Base-by-base conservation (phyloP, 2,888 invertebrate genomes). In the Cylindroiulus punctatus region DNA sequence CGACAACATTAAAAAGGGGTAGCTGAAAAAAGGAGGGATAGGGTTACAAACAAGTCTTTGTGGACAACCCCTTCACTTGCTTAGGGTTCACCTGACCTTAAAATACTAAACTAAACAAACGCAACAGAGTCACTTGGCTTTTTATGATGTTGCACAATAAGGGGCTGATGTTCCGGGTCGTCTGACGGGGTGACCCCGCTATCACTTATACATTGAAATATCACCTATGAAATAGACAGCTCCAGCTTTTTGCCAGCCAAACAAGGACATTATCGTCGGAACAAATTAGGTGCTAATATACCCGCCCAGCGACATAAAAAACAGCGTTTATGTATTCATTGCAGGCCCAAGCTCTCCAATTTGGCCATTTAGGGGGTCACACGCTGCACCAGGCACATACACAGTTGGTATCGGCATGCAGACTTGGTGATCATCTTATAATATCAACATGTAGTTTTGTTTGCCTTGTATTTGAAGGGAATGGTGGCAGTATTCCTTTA, bases 51-150 rank as follows among this genome's bases (percentile, higher is more conserved):
- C 76, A 65, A 85, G 65, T 57, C 84, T 84, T 84, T 84, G 57
- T 47, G 36, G 57, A 84, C 84, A 84, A 84, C 84, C 84, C 84
- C 84, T 84, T 84, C 84, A 84, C 84, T 83, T 83, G 83, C 32
- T 76, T 44, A 82, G 81, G 44, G 86, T 86, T 42, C 81, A 82
- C 86, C 82, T 86, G 81, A 86, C 82, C 82, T 81, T 42, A 40
- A 81, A 85, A 65, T 85, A 81, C 76, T 85, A 85, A 85, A 85
- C 85, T 85, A 85, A 85, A 85, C 85, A 85, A 85, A 85, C 44
- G 85, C 65, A 42, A 82, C 81, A 86, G 82, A 86, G 86, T 86
- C 86, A 86, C 86, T 86, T 86, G 86, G 44, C 82, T 81, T 40
- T 82, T 86, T 86, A 81, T 86, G 40, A 81, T 81, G 44, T 81